A percentile compares a stretch with the other conserved stretches of the same genome.
phyloP scores from a whole-genome alignment of 1,140 invertebrate genomes.

The Drosophila chauvacae region DNA sequence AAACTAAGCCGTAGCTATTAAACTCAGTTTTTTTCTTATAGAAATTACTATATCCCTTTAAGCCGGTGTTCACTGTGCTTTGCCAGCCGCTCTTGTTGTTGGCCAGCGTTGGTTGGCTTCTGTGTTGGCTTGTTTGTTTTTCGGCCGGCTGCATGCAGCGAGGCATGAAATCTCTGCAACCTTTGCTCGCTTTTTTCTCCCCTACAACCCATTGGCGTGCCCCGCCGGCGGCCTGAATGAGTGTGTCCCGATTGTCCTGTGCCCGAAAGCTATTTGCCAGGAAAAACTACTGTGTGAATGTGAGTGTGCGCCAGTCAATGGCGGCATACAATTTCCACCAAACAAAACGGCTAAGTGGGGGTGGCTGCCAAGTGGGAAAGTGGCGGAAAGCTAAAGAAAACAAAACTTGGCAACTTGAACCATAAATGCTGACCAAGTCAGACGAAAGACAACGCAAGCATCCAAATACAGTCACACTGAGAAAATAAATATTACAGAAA shows the following conservation, averaged over 20 bases:
- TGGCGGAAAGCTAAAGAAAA: slow-evolving; percentile 46
- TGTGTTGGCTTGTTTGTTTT: slow-evolving; percentile 49
- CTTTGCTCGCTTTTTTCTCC: slow-evolving; percentile 51
- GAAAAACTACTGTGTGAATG: slow-evolving; percentile 47
- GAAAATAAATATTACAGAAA: background rate
- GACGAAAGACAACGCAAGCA: slow-evolving; percentile 45
- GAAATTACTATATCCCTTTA: background rate
- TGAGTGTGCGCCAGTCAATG: slow-evolving; percentile 62
- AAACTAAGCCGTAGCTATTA: background rate
- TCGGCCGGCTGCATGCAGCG: slow-evolving; percentile 57
- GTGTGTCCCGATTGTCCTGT: slow-evolving; percentile 63
- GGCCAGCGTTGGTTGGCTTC: slow-evolving; percentile 27
- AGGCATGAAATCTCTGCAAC: slow-evolving; percentile 77
- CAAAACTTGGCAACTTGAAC: slow-evolving; percentile 68
- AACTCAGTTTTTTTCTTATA: no score
- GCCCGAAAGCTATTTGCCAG: slow-evolving; percentile 65
- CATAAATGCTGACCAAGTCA: slow-evolving; percentile 61
- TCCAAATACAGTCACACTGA: slow-evolving; percentile 20
- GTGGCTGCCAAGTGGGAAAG: slow-evolving; percentile 6
- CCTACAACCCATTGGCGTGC: slow-evolving; percentile 19
- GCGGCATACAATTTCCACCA: slow-evolving; percentile 67
- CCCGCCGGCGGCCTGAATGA: slow-evolving; percentile 48
- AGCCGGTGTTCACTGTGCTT: slow-evolving; percentile 9
- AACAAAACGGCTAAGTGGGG: slow-evolving; percentile 45
- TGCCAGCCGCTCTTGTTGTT: slow-evolving; percentile 15